These are phyloP conservation scores for Carassius gibelio DNA, from an alignment of 2,113 vertebrate species.

Conservation along the genomic window DNA sequence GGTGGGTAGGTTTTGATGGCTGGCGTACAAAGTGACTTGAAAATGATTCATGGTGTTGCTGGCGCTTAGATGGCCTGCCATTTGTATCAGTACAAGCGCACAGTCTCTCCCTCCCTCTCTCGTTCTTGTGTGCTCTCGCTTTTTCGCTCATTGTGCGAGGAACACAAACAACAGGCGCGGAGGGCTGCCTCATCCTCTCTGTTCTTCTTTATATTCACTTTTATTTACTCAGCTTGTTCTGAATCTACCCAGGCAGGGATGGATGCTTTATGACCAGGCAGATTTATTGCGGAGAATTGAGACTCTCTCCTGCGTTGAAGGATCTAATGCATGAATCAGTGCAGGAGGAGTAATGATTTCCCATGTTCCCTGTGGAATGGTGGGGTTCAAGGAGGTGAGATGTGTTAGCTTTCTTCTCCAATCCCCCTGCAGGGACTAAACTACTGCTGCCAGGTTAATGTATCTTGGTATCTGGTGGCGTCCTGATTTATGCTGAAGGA, in stretches of 20 bases:
- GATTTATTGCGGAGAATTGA: constrained; percentile 34
- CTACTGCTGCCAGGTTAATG: constrained; percentile 31
- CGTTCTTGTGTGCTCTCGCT: neutral
- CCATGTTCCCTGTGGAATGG: constrained; percentile 15
- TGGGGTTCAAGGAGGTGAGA: constrained; percentile 21
- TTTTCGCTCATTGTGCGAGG: constrained; percentile 21
- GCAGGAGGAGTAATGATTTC: constrained; percentile 40
- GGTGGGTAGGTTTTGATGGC: constrained; percentile 30
- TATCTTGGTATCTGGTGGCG: constrained; percentile 19
- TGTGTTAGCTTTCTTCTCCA: constrained; percentile 34
- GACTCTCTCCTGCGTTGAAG: constrained; percentile 25
- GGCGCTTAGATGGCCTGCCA: constrained; percentile 40
- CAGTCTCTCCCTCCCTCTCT: neutral
- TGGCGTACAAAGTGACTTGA: constrained; percentile 43
- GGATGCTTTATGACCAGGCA: constrained; percentile 29
- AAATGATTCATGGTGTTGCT: constrained; percentile 53
- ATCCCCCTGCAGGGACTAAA: neutral
- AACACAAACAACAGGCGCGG: constrained; percentile 29
- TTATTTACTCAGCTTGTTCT: constrained; percentile 13
- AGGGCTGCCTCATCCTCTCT: constrained; percentile 15
- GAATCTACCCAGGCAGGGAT: constrained; percentile 16
- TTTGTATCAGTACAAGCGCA: constrained; percentile 34
- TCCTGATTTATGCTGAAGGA: constrained; percentile 37
- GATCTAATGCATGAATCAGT: constrained; percentile 42
- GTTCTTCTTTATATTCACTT: constrained; percentile 15